Evolutionary conservation across 2,113 vertebrate species (phyloP).

Genomic region (Cyanistes caeruleus): DNA sequence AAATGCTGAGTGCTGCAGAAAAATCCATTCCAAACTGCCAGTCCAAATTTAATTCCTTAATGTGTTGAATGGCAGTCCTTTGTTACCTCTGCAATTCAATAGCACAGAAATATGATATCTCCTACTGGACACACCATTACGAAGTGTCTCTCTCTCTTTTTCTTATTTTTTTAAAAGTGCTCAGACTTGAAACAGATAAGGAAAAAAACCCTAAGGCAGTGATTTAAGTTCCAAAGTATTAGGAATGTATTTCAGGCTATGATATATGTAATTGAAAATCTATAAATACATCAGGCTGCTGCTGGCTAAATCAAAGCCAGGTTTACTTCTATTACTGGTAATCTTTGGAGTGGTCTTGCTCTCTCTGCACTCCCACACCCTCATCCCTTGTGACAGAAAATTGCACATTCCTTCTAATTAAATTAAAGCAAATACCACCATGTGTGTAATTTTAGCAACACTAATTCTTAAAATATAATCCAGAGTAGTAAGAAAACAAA

Average conservation of each 20-base stretch:
- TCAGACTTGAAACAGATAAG: background rate
- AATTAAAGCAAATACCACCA: background rate
- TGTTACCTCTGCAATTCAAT: background rate
- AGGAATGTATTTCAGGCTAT: background rate
- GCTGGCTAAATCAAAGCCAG: background rate
- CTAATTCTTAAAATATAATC: background rate
- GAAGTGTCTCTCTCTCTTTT: too few relatives aligned
- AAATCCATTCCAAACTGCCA: background rate
- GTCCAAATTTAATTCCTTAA: slow-evolving; percentile 46
- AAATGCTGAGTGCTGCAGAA: slow-evolving; percentile 30
- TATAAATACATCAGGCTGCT: slow-evolving; percentile 22
- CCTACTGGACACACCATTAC: background rate
- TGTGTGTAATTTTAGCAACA: background rate
- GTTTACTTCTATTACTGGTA: background rate
- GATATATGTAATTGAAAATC: slow-evolving; percentile 30
- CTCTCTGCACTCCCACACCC: background rate
- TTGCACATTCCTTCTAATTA: background rate
- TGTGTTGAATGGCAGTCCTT: background rate
- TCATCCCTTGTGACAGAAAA: background rate
- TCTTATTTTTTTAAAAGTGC: background rate
- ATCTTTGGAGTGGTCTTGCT: background rate
- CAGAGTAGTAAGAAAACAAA: background rate
- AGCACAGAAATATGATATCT: background rate
- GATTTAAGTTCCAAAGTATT: slow-evolving; percentile 5
- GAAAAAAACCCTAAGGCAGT: background rate